Conservation (phyloP, 1,140 invertebrate genomes). For the Drosophila lacertosa region DNA sequence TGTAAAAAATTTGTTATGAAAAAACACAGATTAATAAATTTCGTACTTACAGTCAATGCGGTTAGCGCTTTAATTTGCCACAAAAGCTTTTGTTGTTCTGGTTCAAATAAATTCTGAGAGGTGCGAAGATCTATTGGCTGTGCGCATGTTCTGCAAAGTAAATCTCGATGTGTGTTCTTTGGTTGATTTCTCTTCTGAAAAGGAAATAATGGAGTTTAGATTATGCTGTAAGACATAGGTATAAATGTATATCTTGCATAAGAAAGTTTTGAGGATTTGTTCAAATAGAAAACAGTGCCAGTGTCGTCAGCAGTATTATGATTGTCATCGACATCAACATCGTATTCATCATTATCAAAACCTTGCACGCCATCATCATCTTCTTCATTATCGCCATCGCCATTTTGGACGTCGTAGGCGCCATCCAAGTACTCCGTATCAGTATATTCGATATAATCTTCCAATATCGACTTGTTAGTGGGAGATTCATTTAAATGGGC, state of each 20-base stretch:
- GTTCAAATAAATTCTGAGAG: constrained; percentile 38
- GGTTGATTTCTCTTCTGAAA: background rate
- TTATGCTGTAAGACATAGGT: background rate
- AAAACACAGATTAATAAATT: too few species aligned
- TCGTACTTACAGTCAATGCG: constrained; percentile 30
- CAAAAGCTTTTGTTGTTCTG: constrained; percentile 23
- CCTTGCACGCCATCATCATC: background rate
- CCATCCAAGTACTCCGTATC: constrained; percentile 31
- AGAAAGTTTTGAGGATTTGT: background rate
- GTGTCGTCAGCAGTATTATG: background rate
- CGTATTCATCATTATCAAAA: background rate
- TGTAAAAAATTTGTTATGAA: background rate
- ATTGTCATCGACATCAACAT: background rate
- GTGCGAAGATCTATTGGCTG: constrained; percentile 15
- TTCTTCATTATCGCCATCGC: background rate
- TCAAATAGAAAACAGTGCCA: background rate
- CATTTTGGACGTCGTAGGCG: constrained; percentile 7
- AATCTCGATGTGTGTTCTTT: background rate
- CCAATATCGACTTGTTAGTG: background rate
- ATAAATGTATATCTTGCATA: constrained; percentile 1
- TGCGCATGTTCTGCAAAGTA: constrained; percentile 54
- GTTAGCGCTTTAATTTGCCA: constrained; percentile 44
- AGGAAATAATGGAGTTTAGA: background rate
- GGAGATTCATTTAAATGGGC: background rate
- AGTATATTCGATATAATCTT: constrained; percentile 18